A percentile compares a stretch with the other conserved stretches of the same genome.
phyloP scores from a whole-genome alignment of 2,113 vertebrate species.

The Leiothrix lutea region DNA sequence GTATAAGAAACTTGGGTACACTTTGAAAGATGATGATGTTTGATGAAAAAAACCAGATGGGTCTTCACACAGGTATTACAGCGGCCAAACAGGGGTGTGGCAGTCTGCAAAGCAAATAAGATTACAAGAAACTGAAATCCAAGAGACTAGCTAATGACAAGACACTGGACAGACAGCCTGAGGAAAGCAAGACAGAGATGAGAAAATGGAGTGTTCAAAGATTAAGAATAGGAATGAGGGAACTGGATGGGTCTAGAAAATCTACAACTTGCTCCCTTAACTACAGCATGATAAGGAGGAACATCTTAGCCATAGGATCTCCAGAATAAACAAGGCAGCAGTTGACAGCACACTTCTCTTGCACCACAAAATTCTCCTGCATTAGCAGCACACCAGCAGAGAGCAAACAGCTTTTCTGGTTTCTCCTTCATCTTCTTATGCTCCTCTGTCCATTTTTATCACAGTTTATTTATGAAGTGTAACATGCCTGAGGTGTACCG shows the following conservation, averaged over 20 bases:
- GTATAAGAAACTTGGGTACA: background rate
- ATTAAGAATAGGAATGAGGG: background rate
- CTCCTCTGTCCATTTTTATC: background rate
- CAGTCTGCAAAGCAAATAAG: background rate
- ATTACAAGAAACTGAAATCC: background rate
- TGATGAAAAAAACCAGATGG: background rate
- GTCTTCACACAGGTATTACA: background rate
- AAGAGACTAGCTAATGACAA: background rate
- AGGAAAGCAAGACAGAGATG: background rate
- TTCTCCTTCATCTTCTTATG: background rate
- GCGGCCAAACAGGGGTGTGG: background rate
- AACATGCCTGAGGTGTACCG: background rate
- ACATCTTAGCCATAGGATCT: background rate
- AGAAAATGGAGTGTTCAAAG: background rate
- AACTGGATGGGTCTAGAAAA: background rate
- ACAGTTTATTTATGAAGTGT: background rate
- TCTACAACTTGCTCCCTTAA: background rate
- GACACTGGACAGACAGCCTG: background rate
- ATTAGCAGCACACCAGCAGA: background rate
- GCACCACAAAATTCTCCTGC: background rate
- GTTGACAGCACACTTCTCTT: background rate
- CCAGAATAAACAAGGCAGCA: background rate
- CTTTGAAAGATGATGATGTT: background rate
- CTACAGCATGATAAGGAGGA: background rate
- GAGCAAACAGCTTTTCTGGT: background rate